Conservation (phyloP, 2,797 vertebrate genomes). For the Carduelis carduelis region DNA sequence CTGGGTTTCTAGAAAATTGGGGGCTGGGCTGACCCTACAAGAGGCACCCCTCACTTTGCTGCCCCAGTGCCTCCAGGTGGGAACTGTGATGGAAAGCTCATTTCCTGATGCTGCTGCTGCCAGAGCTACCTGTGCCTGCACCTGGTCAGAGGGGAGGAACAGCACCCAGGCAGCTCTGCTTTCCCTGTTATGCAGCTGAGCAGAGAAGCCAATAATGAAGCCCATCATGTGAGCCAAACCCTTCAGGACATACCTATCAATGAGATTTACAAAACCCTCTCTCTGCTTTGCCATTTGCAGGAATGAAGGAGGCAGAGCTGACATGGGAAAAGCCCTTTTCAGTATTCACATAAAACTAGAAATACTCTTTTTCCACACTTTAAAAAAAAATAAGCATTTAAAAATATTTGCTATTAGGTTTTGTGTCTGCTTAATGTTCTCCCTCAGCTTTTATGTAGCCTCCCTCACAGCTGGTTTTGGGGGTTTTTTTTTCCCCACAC, state of each 20-base stretch:
- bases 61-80: background rate
- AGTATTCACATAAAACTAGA: background rate
- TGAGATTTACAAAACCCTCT: background rate
- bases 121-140: background rate
- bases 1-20: background rate
- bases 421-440: background rate
- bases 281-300: background rate
- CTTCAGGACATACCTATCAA: conserved; percentile 11
- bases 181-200: background rate
- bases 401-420: background rate
- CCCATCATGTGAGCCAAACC: conserved; percentile 14
- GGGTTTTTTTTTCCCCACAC: background rate
- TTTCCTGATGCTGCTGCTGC: background rate
- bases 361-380: background rate
- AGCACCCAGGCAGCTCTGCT: background rate
- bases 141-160: background rate
- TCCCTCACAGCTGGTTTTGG: background rate
- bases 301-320: background rate
- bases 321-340: background rate
- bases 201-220: conserved; percentile 16
- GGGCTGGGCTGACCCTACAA: background rate
- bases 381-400: background rate
- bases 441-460: background rate
- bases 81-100: background rate
- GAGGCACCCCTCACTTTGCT: fast-evolving